Conservation (phyloP, 1,140 invertebrate species). For the Pteromalus puparum region DNA sequence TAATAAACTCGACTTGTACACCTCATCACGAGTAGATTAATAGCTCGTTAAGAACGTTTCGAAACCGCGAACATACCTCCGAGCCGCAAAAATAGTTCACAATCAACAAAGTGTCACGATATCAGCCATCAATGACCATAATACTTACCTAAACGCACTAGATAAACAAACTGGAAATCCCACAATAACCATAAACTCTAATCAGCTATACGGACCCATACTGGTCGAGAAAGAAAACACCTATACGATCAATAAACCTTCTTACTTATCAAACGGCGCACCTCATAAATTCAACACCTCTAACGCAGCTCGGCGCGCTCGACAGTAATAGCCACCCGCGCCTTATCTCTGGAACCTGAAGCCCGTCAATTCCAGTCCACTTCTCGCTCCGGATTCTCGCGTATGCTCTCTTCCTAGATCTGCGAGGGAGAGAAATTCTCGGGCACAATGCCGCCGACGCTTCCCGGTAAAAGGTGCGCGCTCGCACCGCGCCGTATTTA, state of each 20-base stretch:
- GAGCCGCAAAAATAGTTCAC: too few relatives aligned
- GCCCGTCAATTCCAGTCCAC: background rate
- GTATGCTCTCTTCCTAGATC: background rate
- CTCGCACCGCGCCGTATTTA: background rate
- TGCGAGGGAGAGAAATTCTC: constrained; percentile 17
- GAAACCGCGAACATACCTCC: background rate
- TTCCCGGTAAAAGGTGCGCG: background rate
- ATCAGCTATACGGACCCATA: background rate
- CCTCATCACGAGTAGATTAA: background rate
- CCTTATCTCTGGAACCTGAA: too few relatives aligned
- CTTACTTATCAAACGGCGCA: background rate
- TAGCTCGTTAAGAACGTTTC: too few relatives aligned
- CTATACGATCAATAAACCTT: background rate
- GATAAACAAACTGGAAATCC: background rate
- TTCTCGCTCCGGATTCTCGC: background rate
- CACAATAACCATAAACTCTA: constrained; percentile 1
- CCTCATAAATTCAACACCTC: too few relatives aligned
- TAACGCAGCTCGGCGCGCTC: too few relatives aligned
- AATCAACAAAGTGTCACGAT: background rate
- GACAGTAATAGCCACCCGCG: too few relatives aligned
- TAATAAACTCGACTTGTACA: background rate
- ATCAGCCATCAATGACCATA: background rate
- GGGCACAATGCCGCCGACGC: constrained; percentile 8
- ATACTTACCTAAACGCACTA: background rate
- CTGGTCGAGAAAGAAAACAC: background rate